Evolutionary conservation across 2,113 vertebrate species (phyloP), one percentile per base, ranked within the genome.

Genomic region (Ciconia maguari): DNA sequence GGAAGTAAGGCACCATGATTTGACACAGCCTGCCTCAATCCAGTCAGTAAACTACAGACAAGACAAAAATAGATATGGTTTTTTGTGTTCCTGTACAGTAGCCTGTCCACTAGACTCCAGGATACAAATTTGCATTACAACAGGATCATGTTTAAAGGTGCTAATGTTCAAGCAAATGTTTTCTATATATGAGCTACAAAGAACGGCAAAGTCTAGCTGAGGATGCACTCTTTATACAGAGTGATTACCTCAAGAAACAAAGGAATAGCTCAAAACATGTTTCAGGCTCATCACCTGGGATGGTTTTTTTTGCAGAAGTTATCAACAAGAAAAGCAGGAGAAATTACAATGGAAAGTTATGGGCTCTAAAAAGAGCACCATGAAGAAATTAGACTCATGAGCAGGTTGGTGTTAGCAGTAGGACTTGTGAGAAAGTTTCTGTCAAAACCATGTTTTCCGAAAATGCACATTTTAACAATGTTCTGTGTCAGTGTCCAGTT

Each of bases 221-320:
- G 12, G 13, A 51, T n/a, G 9, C 2, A 12, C 1, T 34, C 22
- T 32, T 61, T n/a, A 6, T 44, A 29, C 4, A 25, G 18, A 34
- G 4, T 42, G 16, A 26, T 49, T 26, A 10, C 11, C 12, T 49
- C 14, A 55, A 36, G 30, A 42, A 49, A 13, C 2, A 61, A 87
- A 68, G 13, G 14, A 61, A 30, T 41, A 38, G 4, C 46, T 79
- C 20, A 49, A 51, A 79, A 44, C 3, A 7, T 20, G 7, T 69
- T 64, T 74, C 18, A 55, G 22, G 7, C 6, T 51, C 5, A 26
- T 49, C 11, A 38, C 8, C 24, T 7, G 0, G 2, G 8, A 66
- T 26, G 41, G 41, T 38, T 65, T 60, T 30, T 6, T 55, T 68
- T 42, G 12, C 36, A 30, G 25, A 68, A 32, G 4, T 16, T 49